Evolutionary conservation across 2,888 invertebrate species (phyloP).

Genomic region (Lumbricus terrestris): DNA sequence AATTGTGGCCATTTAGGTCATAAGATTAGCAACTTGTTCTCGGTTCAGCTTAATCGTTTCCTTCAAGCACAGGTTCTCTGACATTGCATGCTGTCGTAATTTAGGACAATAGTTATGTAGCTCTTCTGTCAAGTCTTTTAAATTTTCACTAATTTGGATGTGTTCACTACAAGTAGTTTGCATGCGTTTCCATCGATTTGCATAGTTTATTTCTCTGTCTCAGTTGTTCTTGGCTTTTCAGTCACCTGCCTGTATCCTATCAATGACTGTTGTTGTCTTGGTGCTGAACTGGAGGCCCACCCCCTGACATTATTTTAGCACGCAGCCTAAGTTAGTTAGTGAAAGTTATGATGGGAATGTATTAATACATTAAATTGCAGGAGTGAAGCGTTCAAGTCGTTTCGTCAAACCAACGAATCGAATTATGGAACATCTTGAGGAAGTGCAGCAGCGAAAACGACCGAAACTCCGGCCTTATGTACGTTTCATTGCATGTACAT

Average conservation of each 20-base stretch:
- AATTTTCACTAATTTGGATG: background rate
- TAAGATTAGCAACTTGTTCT: too few relatives aligned
- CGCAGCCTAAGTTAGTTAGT: background rate
- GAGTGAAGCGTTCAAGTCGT: conserved; percentile 16
- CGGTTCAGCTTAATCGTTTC: too few relatives aligned
- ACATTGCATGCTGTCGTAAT: too few relatives aligned
- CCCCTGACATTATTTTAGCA: background rate
- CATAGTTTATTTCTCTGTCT: background rate
- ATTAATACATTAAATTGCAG: background rate
- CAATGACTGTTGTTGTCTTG: too few relatives aligned
- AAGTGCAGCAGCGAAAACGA: conserved; percentile 9
- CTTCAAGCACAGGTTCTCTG: background rate
- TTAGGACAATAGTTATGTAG: background rate
- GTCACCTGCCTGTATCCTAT: too few relatives aligned
- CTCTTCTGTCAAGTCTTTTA: background rate
- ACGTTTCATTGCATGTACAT: background rate
- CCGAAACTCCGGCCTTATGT: background rate
- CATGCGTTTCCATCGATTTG: background rate
- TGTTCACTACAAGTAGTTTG: background rate
- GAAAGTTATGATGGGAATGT: background rate
- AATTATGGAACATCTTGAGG: conserved; percentile 16
- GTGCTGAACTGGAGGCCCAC: background rate
- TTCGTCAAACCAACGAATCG: conserved; percentile 12
- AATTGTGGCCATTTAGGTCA: too few relatives aligned
- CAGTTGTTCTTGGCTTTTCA: background rate